phyloP scores from a whole-genome alignment of 2,797 vertebrate genomes.

The Coreius guichenoti region DNA sequence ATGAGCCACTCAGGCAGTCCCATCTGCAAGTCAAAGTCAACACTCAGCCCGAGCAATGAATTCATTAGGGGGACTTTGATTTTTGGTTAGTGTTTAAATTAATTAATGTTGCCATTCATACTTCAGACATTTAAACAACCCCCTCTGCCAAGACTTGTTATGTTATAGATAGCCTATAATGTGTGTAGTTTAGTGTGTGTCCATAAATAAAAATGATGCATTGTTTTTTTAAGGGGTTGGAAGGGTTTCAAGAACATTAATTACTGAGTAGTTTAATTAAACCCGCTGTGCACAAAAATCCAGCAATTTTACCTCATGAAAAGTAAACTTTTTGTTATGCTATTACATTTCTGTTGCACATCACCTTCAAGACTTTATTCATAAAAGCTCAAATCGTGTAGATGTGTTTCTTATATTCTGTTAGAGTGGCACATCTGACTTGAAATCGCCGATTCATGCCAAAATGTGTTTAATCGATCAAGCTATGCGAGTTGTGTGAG shows the following conservation, averaged over 20 bases:
- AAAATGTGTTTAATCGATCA: constrained; percentile 20
- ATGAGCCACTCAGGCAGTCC: constrained; percentile 51
- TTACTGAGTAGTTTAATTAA: not conserved
- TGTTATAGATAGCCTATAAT: constrained; percentile 7
- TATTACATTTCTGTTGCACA: too few relatives aligned
- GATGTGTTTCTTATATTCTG: not conserved
- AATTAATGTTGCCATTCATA: constrained; percentile 57
- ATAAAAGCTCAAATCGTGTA: not conserved
- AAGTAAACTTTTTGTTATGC: not conserved
- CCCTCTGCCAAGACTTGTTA: constrained; percentile 6
- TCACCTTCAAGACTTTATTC: not conserved
- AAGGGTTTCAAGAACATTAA: not conserved
- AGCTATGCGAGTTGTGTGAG: not conserved
- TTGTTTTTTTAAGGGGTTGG: not conserved
- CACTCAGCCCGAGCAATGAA: constrained; percentile 46
- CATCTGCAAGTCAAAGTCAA: constrained; percentile 56
- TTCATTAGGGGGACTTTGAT: constrained; percentile 56
- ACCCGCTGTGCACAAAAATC: not conserved
- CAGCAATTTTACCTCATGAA: not conserved
- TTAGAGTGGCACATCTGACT: constrained; percentile 1
- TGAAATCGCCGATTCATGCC: not conserved
- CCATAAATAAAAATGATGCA: not conserved
- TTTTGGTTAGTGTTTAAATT: constrained; percentile 49
- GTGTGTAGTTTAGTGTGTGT: not conserved
- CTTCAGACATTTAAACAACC: constrained; percentile 29